Evolutionary conservation across 2,888 invertebrate genomes (phyloP), one percentile per base, ranked within the genome.

Genomic region (Idaea dimidiata): DNA sequence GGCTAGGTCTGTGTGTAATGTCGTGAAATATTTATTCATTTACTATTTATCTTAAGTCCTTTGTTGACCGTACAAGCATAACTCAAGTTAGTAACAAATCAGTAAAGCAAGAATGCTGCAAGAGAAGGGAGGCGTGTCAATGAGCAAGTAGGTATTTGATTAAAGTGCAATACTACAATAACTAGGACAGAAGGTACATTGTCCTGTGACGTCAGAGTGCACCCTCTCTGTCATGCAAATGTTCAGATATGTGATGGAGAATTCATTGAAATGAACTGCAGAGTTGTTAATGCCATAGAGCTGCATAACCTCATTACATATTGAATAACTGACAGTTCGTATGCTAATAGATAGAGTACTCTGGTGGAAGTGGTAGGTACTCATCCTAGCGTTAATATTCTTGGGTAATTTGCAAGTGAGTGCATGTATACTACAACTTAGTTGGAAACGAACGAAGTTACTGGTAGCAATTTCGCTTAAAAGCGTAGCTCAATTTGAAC

Each of bases 141-240:
- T 43, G 43, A 14, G 43, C 53, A 59, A 56, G n/a, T 4, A 24
- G 53, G 53, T 62, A 73, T 73, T 68, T 72, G 66, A 72, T 72
- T 72, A 66, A 68, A 65, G 74, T 75, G 71, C 65, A 59, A 62
- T 70, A 66, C 66, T 54, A 60, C 17, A 18, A 65, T 72, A 82
- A 74, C 74, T 78, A 70, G 79, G 75, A 57, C 78, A 77, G 7
- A 14, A 69, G 73, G 66, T 67, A 66, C 54, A 63, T 59, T 69
- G 66, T 75, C 80, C 79, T 61, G 78, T 84, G 86, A 86, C 85
- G 83, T 82, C 80, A 81, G 65, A 66, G 66, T 72, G 59, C 79
- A 76, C 80, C 77, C 73, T 74, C 60, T 74, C 80, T 62, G 61
- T 79, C 76, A 32, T 32, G 68, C 70, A 62, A 69, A 53, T 62